Evolutionary conservation across 35 echinoderm and acorn worm genomes (phyloP).

Genomic region (Stichopus chloronotus): DNA sequence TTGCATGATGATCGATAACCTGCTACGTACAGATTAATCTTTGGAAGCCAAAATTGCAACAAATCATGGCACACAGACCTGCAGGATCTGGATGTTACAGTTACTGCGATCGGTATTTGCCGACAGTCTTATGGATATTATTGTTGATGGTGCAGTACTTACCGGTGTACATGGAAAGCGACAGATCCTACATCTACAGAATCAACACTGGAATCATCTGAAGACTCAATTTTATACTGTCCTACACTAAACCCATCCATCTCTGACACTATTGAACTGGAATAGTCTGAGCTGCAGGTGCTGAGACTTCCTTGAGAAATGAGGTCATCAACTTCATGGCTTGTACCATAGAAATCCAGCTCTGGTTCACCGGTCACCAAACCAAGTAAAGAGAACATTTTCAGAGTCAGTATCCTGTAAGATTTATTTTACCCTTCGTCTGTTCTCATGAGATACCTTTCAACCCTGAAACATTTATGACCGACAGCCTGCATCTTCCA

Average conservation of each 20-base stretch:
- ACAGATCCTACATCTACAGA: background rate
- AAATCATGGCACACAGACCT: no score
- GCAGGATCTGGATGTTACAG: no score
- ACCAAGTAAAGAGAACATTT: constrained; percentile 44
- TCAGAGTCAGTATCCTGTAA: background rate
- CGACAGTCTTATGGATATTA: no score
- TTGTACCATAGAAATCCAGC: background rate
- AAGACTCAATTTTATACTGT: background rate
- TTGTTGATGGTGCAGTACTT: background rate
- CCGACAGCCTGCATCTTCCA: no score
- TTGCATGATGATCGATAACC: no score
- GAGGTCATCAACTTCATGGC: background rate
- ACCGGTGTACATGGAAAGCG: background rate
- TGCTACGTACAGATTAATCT: no score
- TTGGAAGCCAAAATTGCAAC: no score
- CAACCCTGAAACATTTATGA: no score
- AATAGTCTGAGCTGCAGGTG: background rate
- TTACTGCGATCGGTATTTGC: no score
- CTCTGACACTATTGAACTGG: background rate
- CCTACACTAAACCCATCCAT: background rate
- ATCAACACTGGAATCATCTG: background rate
- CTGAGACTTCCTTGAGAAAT: background rate
- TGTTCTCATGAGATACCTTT: no score
- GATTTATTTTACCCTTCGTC: no score
- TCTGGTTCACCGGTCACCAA: constrained; percentile 23